These are phyloP conservation scores for Leptinotarsa lineolata DNA, from an alignment of 1,140 invertebrate genomes.

Conservation along the genomic window DNA sequence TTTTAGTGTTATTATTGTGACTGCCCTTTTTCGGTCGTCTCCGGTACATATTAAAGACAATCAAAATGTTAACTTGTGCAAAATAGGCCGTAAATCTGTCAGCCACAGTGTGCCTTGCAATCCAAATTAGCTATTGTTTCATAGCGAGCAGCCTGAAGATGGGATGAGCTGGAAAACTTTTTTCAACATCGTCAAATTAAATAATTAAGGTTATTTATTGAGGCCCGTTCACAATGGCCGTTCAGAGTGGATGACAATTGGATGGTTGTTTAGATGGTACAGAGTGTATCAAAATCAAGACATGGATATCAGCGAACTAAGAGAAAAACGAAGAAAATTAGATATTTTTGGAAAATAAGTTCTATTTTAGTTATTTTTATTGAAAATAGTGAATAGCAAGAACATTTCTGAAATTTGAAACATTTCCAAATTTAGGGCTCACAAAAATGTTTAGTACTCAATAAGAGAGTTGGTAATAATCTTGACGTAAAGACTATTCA, in stretches of 20 bases:
- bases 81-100: slow-evolving; percentile 45
- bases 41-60: slow-evolving; percentile 40
- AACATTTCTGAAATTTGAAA: too few species aligned
- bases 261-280: too few species aligned
- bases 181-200: slow-evolving; percentile 31
- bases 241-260: neutral
- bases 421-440: too few species aligned
- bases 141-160: slow-evolving; percentile 37
- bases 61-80: slow-evolving; percentile 49
- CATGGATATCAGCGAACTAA: too few species aligned
- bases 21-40: slow-evolving; percentile 25
- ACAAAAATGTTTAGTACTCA: too few species aligned
- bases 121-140: slow-evolving; percentile 49
- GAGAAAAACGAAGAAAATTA: too few species aligned
- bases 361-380: too few species aligned
- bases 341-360: too few species aligned
- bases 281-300: too few species aligned
- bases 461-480: too few species aligned
- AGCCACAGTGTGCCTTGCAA: slow-evolving; percentile 30
- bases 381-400: too few species aligned
- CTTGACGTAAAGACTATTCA: too few species aligned
- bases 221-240: slow-evolving; percentile 8
- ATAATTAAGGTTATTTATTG: slow-evolving; percentile 29
- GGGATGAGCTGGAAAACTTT: slow-evolving; percentile 26
- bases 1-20: slow-evolving; percentile 26